Evolutionary conservation across 2,113 vertebrate genomes (phyloP).

Genomic region (Lates calcarifer): DNA sequence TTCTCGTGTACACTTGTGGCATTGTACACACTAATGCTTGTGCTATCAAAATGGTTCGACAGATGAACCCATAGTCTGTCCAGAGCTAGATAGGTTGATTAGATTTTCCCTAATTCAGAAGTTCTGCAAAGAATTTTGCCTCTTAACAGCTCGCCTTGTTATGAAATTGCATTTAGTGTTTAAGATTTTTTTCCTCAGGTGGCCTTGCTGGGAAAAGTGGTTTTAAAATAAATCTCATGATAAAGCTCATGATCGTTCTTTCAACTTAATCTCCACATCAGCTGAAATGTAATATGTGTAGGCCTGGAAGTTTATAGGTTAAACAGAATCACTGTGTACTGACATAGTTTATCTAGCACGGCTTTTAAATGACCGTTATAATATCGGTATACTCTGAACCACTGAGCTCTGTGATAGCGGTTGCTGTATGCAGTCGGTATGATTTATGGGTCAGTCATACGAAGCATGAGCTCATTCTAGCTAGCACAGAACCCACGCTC

Average conservation of each 20-base stretch:
- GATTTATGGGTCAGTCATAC: slow-evolving; percentile 67
- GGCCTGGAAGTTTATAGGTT: neutral
- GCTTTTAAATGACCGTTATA: slow-evolving; percentile 36
- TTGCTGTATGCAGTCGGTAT: slow-evolving; percentile 51
- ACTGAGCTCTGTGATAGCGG: slow-evolving; percentile 40
- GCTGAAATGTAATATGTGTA: slow-evolving; percentile 1
- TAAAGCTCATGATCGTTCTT: slow-evolving; percentile 24
- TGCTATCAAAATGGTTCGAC: slow-evolving; percentile 13
- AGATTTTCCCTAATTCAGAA: slow-evolving; percentile 38
- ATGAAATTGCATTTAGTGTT: slow-evolving; percentile 22
- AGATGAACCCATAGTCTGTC: slow-evolving; percentile 5
- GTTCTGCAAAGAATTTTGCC: slow-evolving; percentile 24
- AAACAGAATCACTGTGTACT: slow-evolving; percentile 19
- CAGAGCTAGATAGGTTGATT: slow-evolving; percentile 32
- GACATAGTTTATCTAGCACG: slow-evolving; percentile 19
- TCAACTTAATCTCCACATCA: slow-evolving; percentile 40
- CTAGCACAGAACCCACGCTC: slow-evolving; percentile 40
- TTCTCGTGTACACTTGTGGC: slow-evolving; percentile 12
- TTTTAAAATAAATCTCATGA: slow-evolving; percentile 38
- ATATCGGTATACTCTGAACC: slow-evolving; percentile 28
- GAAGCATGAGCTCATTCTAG: slow-evolving; percentile 74
- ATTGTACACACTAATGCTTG: slow-evolving; percentile 1
- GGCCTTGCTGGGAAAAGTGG: slow-evolving; percentile 18
- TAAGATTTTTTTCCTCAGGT: slow-evolving; percentile 3
- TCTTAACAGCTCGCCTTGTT: neutral